These are phyloP conservation scores for Neotragus moschatus DNA, from an alignment of 2,113 vertebrate genomes.

Conservation along the genomic window DNA sequence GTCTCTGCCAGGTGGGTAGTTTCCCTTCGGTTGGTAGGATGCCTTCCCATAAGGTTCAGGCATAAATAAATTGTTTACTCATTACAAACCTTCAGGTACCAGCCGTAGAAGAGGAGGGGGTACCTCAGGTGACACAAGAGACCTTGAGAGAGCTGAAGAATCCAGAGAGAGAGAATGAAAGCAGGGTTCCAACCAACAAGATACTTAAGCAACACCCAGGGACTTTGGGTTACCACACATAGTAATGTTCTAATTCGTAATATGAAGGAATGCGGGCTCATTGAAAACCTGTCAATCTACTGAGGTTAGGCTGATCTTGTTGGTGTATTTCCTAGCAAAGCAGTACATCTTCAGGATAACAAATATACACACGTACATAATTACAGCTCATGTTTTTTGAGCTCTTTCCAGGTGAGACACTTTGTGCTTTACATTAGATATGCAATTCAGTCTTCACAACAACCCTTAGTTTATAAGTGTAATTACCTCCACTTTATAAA, in stretches of 20 bases:
- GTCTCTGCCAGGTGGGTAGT: constrained; percentile 12
- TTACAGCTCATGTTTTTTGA: neutral
- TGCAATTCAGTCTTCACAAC: neutral
- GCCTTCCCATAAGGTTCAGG: constrained; percentile 5
- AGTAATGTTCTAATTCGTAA: neutral
- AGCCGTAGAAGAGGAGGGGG: neutral
- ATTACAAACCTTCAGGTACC: neutral
- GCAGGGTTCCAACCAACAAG: neutral
- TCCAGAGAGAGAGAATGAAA: neutral
- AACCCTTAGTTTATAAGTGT: neutral
- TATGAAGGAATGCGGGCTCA: neutral
- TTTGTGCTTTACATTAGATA: neutral
- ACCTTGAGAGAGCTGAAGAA: neutral
- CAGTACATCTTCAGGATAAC: neutral
- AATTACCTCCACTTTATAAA: neutral
- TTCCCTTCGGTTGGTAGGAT: constrained; percentile 7
- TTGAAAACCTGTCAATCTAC: neutral
- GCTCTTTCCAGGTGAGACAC: neutral
- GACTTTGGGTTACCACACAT: neutral
- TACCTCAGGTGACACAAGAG: neutral
- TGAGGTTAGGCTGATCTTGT: neutral
- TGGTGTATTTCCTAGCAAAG: neutral
- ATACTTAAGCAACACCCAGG: neutral
- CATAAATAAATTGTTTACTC: neutral
- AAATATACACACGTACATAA: neutral